Percentiles rank a stretch among this genome's conserved stretches.
Evolutionary conservation across 2,888 invertebrate species (phyloP).

Genomic region (Gastracanthus pulcherrimus): DNA sequence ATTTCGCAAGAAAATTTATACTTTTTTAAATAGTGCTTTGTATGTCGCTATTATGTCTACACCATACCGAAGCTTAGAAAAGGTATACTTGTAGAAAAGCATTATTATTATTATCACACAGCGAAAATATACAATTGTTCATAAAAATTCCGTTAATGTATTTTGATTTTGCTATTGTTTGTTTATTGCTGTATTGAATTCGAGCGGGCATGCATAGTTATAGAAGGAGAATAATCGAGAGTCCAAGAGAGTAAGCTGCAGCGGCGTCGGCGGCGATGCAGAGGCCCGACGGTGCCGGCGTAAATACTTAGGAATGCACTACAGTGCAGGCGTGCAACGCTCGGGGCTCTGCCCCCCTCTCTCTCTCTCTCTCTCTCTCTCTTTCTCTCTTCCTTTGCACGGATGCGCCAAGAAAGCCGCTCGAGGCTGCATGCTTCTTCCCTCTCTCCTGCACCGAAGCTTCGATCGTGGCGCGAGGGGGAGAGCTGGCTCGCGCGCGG

Average conservation of each 20-base stretch:
- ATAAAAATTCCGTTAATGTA: no score
- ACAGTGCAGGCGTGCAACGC: constrained; percentile 12
- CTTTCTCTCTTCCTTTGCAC: no score
- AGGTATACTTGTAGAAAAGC: no score
- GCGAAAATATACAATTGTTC: no score
- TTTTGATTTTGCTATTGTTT: neutral
- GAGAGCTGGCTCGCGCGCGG: neutral
- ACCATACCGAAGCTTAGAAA: no score
- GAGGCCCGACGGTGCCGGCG: neutral
- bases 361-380: neutral
- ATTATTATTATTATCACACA: no score
- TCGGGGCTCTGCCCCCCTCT: neutral
- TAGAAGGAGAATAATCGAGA: neutral
- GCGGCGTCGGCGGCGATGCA: neutral
- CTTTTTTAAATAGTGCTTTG: no score
- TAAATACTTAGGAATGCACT: constrained; percentile 30
- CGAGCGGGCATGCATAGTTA: no score
- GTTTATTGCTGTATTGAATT: no score
- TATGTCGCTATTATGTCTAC: no score
- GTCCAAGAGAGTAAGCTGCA: neutral
- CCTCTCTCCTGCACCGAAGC: neutral
- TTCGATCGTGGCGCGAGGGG: neutral
- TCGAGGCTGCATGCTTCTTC: neutral
- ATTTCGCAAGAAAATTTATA: no score
- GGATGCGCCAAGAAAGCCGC: neutral